A percentile compares a stretch with the other conserved stretches of the same genome.
Conservation (phyloP, 92 coral and sea anemone genomes). For the Heliopora coerulea region DNA sequence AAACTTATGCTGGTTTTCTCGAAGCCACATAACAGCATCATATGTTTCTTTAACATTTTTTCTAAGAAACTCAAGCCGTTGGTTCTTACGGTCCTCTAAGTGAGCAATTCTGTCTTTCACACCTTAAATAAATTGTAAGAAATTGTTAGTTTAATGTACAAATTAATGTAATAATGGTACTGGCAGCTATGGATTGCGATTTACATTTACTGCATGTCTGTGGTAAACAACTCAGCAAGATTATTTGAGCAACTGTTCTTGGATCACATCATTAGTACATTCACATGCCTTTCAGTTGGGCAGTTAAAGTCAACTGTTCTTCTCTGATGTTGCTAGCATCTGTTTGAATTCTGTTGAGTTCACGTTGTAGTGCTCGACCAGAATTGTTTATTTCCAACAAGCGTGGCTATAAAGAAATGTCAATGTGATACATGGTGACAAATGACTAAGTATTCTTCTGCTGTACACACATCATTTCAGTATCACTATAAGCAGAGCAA, state of each 20-base stretch:
- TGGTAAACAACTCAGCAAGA: no score
- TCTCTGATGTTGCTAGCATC: conserved; percentile 66
- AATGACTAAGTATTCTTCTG: no score
- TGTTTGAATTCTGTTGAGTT: conserved; percentile 70
- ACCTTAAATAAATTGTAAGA: conserved; percentile 38
- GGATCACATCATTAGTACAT: no score
- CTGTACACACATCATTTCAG: no score
- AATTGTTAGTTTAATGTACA: no score
- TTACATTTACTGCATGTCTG: no score
- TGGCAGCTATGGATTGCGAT: no score
- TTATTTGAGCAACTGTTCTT: no score
- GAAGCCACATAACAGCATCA: conserved; percentile 96
- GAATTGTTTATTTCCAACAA: conserved; percentile 66
- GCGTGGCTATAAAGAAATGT: conserved; percentile 66
- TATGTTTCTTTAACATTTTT: conserved; percentile 72
- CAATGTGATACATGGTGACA: no score
- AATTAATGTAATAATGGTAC: no score
- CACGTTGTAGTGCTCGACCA: conserved; percentile 77
- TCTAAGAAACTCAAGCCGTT: conserved; percentile 69
- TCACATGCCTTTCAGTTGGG: conserved; percentile 64
- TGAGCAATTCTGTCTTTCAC: conserved; percentile 60
- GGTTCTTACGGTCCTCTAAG: conserved; percentile 91
- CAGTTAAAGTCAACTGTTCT: conserved; percentile 57
- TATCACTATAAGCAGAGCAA: no score
- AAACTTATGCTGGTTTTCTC: conserved; percentile 79